Conservation (phyloP, 1,140 invertebrate species). For the Epicauta chinensis region DNA sequence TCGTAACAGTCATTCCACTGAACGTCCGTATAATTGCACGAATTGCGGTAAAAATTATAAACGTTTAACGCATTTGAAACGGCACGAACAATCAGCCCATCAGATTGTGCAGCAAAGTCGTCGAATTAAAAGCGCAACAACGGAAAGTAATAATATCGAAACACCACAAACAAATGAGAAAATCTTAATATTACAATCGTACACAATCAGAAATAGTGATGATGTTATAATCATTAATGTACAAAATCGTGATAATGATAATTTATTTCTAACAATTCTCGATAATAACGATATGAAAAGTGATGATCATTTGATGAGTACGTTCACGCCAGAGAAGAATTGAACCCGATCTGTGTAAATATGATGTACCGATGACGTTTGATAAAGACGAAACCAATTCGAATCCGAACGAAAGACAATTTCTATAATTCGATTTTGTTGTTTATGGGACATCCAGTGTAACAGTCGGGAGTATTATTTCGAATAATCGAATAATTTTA, state of each 20-base stretch:
- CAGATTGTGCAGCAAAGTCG: conserved; percentile 3
- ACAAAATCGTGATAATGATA: too few relatives aligned
- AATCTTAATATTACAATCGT: conserved; percentile 1
- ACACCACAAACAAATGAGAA: neutral
- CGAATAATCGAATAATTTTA: too few relatives aligned
- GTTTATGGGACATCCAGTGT: too few relatives aligned
- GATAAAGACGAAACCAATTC: neutral
- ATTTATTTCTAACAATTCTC: too few relatives aligned
- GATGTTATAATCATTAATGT: too few relatives aligned
- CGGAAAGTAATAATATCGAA: neutral
- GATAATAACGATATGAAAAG: too few relatives aligned
- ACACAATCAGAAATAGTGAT: too few relatives aligned
- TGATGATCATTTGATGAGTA: neutral
- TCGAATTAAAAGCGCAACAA: conserved; percentile 1
- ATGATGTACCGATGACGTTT: neutral
- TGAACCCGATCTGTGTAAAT: conserved; percentile 1
- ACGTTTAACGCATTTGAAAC: conserved; percentile 18
- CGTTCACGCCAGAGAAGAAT: conserved; percentile 1
- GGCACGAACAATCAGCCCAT: conserved; percentile 17
- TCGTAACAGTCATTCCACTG: conserved; percentile 17
- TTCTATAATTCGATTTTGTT: too few relatives aligned
- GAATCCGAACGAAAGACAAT: too few relatives aligned
- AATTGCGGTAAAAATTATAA: conserved; percentile 20
- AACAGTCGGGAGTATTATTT: too few relatives aligned
- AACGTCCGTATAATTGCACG: conserved; percentile 16